phyloP scores from a whole-genome alignment of 2,113 vertebrate genomes.

The Cavia porcellus region DNA sequence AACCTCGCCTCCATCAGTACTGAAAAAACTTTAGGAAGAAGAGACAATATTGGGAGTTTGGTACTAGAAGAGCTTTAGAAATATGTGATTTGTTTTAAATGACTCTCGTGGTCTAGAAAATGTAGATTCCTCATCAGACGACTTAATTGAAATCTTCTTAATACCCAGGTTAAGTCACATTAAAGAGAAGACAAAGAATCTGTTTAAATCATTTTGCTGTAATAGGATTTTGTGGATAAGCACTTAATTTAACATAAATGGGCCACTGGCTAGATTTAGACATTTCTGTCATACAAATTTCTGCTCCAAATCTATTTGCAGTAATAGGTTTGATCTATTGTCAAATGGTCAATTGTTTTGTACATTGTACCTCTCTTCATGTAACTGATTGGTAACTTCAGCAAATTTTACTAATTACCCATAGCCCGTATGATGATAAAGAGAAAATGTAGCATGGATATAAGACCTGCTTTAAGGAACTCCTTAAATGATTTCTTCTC shows the following conservation, averaged over 20 bases:
- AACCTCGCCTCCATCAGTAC: background rate
- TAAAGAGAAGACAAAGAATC: slow-evolving; percentile 70
- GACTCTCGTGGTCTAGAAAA: slow-evolving; percentile 61
- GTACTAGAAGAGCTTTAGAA: slow-evolving; percentile 9
- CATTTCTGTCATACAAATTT: slow-evolving; percentile 67
- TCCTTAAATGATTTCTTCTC: background rate
- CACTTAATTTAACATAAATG: slow-evolving; percentile 81
- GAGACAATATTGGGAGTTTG: background rate
- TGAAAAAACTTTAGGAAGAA: background rate
- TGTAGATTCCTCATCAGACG: slow-evolving; percentile 66
- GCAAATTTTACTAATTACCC: slow-evolving; percentile 55
- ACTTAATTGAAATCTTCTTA: slow-evolving; percentile 76
- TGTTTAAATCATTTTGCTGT: slow-evolving; percentile 77
- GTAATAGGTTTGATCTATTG: slow-evolving; percentile 61
- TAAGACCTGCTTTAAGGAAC: background rate
- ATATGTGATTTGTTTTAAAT: slow-evolving; percentile 68
- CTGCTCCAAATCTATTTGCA: slow-evolving; percentile 65
- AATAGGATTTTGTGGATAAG: slow-evolving; percentile 78
- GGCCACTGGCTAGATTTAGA: slow-evolving; percentile 72
- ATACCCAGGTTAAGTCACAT: slow-evolving; percentile 75
- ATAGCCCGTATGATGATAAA: slow-evolving; percentile 31
- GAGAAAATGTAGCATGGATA: background rate
- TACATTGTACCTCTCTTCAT: slow-evolving; percentile 23
- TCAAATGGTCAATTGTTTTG: slow-evolving; percentile 61
- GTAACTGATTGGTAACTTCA: background rate